These are phyloP conservation scores for Oncopeltus fasciatus DNA, from an alignment of 1,140 invertebrate genomes.

Conservation along the genomic window DNA sequence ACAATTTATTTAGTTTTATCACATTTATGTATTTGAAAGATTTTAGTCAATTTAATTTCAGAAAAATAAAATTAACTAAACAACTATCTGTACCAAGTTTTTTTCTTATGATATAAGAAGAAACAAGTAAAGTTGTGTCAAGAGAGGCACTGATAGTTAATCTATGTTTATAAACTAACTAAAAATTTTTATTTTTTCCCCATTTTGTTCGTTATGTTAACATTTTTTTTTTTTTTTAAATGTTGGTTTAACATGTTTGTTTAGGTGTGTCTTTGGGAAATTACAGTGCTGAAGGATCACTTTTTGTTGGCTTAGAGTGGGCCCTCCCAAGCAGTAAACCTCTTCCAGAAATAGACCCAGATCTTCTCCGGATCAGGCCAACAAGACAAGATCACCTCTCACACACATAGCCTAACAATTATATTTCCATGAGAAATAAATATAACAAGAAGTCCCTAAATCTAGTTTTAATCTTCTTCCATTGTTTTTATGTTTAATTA, in stretches of 20 bases:
- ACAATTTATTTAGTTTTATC: no score
- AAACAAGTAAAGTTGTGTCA: no score
- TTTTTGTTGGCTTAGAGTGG: conserved; percentile 20
- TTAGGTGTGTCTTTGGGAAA: conserved; percentile 10
- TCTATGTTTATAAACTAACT: neutral
- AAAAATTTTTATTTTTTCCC: neutral
- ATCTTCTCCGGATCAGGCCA: conserved; percentile 21
- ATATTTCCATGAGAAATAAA: no score
- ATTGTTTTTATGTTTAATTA: no score
- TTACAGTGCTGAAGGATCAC: conserved; percentile 17
- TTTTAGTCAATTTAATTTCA: no score
- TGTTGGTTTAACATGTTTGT: neutral
- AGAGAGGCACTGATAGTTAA: no score
- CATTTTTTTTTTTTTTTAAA: neutral
- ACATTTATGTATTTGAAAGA: no score
- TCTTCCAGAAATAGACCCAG: conserved; percentile 21
- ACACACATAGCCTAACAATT: no score
- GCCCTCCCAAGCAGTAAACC: conserved; percentile 10
- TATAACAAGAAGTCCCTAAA: no score
- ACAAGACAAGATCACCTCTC: conserved; percentile 8
- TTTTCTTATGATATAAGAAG: no score
- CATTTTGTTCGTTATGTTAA: neutral
- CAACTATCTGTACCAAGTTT: neutral
- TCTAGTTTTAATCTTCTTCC: no score
- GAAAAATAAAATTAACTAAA: conserved; percentile 4